Conservation (phyloP, 2,113 vertebrate species). For the Lophochroa leadbeateri region DNA sequence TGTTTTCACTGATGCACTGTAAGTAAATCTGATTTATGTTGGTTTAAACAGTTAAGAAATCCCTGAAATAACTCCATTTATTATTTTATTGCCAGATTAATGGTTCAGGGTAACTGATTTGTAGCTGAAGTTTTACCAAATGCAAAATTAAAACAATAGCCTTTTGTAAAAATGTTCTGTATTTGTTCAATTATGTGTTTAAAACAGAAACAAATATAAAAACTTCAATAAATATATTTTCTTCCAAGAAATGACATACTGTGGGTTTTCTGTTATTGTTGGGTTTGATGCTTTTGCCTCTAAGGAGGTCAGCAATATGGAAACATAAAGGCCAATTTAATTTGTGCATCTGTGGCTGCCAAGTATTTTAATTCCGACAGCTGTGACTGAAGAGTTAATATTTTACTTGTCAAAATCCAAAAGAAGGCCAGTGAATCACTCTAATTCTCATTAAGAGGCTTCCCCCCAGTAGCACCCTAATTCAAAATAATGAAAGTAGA, state of each 20-base stretch:
- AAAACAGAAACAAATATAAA: conserved; percentile 74
- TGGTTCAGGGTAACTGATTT: conserved; percentile 51
- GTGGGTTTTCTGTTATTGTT: conserved; percentile 82
- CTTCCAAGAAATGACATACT: conserved; percentile 76
- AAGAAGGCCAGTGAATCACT: conserved; percentile 99
- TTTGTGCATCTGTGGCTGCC: conserved; percentile 98
- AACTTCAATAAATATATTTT: conserved; percentile 79
- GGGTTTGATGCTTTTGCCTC: conserved; percentile 87
- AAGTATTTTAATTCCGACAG: conserved; percentile 99
- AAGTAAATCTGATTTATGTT: conserved; percentile 80
- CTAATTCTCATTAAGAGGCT: conserved; percentile 99
- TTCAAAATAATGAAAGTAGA: conserved; percentile 99
- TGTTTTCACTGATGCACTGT: conserved; percentile 42
- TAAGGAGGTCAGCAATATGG: conserved; percentile 99
- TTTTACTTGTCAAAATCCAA: conserved; percentile 99
- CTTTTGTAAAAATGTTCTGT: conserved; percentile 51
- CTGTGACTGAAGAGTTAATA: conserved; percentile 99
- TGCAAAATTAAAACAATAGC: conserved; percentile 71
- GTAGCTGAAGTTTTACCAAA: conserved; percentile 59
- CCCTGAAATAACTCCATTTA: conserved; percentile 70
- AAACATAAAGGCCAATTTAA: conserved; percentile 99
- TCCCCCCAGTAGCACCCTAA: conserved; percentile 99
- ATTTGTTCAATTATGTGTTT: conserved; percentile 72
- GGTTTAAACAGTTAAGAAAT: conserved; percentile 81
- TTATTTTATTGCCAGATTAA: conserved; percentile 76